phyloP scores from a whole-genome alignment of 2,888 invertebrate species.

The Polylopha cassiicola region DNA sequence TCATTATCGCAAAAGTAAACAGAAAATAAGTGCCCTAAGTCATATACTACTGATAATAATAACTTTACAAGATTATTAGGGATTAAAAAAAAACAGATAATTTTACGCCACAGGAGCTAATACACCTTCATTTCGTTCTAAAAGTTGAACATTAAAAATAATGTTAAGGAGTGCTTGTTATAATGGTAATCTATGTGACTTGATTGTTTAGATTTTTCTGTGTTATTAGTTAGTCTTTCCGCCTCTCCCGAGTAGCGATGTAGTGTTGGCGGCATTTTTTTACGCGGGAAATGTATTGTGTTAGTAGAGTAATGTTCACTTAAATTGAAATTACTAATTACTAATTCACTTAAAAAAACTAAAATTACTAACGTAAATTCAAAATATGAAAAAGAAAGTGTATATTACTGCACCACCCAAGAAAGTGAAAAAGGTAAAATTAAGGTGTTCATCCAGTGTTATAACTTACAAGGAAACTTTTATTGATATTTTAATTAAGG shows the following conservation, averaged over 20 bases:
- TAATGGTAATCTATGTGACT: constrained; percentile 14
- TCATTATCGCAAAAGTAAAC: constrained; percentile 14
- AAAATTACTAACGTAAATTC: background rate
- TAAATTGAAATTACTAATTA: background rate
- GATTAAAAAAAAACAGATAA: constrained; percentile 44
- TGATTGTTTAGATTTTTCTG: constrained; percentile 7
- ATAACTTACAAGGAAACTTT: no score
- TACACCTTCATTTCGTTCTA: no score
- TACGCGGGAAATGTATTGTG: no score
- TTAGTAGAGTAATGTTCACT: no score
- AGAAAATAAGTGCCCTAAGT: constrained; percentile 7
- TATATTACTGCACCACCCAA: constrained; percentile 33
- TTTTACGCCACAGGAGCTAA: no score
- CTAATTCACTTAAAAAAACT: background rate
- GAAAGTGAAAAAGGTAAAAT: constrained; percentile 28
- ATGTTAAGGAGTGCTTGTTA: constrained; percentile 9
- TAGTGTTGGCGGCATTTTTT: constrained; percentile 5
- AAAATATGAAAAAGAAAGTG: constrained; percentile 34
- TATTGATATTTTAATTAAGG: no score
- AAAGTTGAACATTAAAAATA: no score
- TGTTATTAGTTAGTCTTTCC: constrained; percentile 15
- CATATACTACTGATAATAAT: constrained; percentile 19
- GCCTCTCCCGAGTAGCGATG: background rate
- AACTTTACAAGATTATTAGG: constrained; percentile 43
- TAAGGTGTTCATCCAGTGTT: no score